Percentiles rank a stretch among this genome's conserved stretches.
Conservation (phyloP, 2,113 vertebrate genomes). For the Tympanuchus pallidicinctus region DNA sequence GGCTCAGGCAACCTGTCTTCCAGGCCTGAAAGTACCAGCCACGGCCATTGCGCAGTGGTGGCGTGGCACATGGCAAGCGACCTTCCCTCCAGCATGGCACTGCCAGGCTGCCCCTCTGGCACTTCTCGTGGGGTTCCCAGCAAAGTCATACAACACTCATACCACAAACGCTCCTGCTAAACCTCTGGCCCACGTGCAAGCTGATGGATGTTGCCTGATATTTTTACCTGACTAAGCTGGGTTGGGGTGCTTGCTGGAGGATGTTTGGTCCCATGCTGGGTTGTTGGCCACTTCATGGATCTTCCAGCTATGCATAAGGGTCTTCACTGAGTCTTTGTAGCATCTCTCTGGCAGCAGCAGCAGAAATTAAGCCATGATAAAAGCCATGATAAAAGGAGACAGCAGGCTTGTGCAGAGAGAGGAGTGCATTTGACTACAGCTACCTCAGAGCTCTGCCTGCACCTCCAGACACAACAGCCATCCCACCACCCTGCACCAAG, state of each 20-base stretch:
- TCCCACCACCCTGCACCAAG: background rate
- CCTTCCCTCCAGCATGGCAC: background rate
- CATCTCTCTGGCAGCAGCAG: background rate
- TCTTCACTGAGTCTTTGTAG: background rate
- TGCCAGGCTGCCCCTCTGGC: background rate
- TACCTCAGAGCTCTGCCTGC: background rate
- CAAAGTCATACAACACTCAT: background rate
- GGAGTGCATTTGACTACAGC: background rate
- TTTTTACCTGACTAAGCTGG: background rate
- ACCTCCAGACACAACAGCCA: background rate
- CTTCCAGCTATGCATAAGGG: background rate
- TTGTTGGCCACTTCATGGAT: background rate
- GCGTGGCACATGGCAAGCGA: background rate
- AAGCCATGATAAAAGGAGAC: background rate
- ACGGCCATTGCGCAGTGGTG: background rate
- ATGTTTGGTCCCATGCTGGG: background rate
- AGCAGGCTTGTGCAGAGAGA: background rate
- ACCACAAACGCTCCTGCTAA: background rate
- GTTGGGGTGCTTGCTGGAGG: background rate
- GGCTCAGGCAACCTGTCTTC: background rate
- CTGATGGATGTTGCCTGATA: background rate
- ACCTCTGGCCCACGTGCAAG: background rate
- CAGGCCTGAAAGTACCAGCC: background rate
- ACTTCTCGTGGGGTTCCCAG: background rate
- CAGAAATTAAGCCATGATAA: background rate